Conservation (phyloP, 1,140 invertebrate genomes). For the Aphelenchoides avenae region DNA sequence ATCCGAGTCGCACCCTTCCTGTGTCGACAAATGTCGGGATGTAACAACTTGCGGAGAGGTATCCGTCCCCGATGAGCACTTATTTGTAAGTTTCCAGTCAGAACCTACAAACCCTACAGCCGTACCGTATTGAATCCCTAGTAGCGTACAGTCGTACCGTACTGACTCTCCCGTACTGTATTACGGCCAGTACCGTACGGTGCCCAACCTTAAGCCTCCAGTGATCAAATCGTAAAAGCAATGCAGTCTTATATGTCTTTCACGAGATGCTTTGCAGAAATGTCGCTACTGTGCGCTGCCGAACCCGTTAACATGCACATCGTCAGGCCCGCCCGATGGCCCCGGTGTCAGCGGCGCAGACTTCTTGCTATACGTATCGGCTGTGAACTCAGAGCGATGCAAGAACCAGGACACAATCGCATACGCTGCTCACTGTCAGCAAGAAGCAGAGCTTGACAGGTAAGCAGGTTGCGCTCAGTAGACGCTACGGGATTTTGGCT, state of each 20-base stretch:
- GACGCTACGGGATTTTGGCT: constrained; percentile 4
- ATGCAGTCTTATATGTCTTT: constrained; percentile 6
- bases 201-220: background rate
- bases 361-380: constrained; percentile 94
- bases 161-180: background rate
- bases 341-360: constrained; percentile 26
- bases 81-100: constrained; percentile 38
- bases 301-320: constrained; percentile 37
- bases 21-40: constrained; percentile 33
- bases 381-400: constrained; percentile 83
- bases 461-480: background rate
- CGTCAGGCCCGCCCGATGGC: constrained; percentile 34
- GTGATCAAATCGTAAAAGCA: constrained; percentile 9
- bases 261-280: constrained; percentile 16
- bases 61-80: constrained; percentile 44
- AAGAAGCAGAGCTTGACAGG: constrained; percentile 71
- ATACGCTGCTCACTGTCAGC: constrained; percentile 96
- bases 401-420: constrained; percentile 83
- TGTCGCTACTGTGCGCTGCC: constrained; percentile 36
- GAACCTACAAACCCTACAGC: background rate
- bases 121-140: too few species aligned
- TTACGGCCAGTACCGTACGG: background rate
- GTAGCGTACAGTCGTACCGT: too few species aligned
- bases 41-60: constrained; percentile 55
- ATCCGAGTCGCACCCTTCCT: constrained; percentile 11